Evolutionary conservation across 2,113 vertebrate genomes (phyloP), one percentile per base, ranked within the genome.

Genomic region (Castor canadensis): DNA sequence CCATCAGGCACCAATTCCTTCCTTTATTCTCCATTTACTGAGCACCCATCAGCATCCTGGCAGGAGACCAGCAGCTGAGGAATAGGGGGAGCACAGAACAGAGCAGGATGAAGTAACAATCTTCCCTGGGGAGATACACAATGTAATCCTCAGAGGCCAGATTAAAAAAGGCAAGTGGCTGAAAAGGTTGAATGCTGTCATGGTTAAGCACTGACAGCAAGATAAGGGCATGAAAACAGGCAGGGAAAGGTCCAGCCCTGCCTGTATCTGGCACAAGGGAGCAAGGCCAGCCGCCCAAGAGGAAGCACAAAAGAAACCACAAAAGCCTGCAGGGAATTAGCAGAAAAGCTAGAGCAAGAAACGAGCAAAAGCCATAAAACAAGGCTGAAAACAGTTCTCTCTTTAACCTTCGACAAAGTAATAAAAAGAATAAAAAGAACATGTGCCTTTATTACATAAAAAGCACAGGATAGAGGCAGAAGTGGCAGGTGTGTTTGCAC

Each of bases 221-320:
- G 93, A 96, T 81, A 95, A 95, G 82, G 43, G 72, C 38, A 16
- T 17, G 60, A 82, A 87, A 89, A 60, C 30, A 26, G 0, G 1
- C 30, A 1, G 2, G 62, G 58, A 58, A 60, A 69, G 58, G 58
- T 40, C 52, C 43, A 17, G 19, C 43, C 58, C 32, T 20, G 60
- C 58, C 47, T 35, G 38, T 11, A 2, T 52, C 22, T 1, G 30
- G 28, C 58, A 9, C n/a, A 2, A 1, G 19, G 92, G 75, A 54
- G 45, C 69, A 6, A 49, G 69, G 73, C 75, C 85, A 64, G 89
- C 43, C 16, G 24, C 82, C 32, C 9, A 56, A 35, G 64, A 28
- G 87, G 64, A 91, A 49, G 49, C 95, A 88, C 96, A 96, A 58
- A 95, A 72, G 77, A 93, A 62, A 89, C 71, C 19, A 28, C 43